phyloP scores from a whole-genome alignment of 2,888 invertebrate genomes.

The Phengaris alcon region DNA sequence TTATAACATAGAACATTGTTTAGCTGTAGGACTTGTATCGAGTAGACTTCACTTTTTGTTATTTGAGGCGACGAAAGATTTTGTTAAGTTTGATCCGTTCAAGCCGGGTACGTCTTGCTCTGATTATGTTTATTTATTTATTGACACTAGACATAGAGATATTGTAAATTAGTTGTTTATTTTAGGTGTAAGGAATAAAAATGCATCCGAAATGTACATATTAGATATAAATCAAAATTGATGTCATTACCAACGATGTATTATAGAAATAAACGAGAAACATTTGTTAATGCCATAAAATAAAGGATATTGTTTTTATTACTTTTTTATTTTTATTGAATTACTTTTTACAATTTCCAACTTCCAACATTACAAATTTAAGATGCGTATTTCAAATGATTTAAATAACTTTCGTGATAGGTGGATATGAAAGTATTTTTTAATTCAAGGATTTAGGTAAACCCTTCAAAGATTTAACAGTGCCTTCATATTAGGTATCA shows the following conservation, averaged over 20 bases:
- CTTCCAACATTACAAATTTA: too few relatives aligned
- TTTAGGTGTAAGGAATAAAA: slow-evolving; percentile 53
- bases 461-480: too few relatives aligned
- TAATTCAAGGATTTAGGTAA: too few relatives aligned
- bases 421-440: too few relatives aligned
- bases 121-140: slow-evolving; percentile 57
- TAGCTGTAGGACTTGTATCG: slow-evolving; percentile 49
- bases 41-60: slow-evolving; percentile 43
- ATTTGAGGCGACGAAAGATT: slow-evolving; percentile 33
- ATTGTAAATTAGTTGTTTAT: slow-evolving; percentile 61
- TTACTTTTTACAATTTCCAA: background rate
- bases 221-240: slow-evolving; percentile 64
- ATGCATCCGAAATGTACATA: slow-evolving; percentile 65
- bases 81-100: slow-evolving; percentile 61
- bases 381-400: too few relatives aligned
- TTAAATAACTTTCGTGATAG: too few relatives aligned
- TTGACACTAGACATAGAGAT: slow-evolving; percentile 58
- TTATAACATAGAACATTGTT: slow-evolving; percentile 64
- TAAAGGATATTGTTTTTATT: slow-evolving; percentile 77
- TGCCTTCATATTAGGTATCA: too few relatives aligned
- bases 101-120: slow-evolving; percentile 41
- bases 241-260: slow-evolving; percentile 77
- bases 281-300: slow-evolving; percentile 75
- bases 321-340: slow-evolving; percentile 49
- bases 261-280: slow-evolving; percentile 58